Evolutionary conservation across 1,140 invertebrate genomes (phyloP).

Genomic region (Hormaphis cornu): DNA sequence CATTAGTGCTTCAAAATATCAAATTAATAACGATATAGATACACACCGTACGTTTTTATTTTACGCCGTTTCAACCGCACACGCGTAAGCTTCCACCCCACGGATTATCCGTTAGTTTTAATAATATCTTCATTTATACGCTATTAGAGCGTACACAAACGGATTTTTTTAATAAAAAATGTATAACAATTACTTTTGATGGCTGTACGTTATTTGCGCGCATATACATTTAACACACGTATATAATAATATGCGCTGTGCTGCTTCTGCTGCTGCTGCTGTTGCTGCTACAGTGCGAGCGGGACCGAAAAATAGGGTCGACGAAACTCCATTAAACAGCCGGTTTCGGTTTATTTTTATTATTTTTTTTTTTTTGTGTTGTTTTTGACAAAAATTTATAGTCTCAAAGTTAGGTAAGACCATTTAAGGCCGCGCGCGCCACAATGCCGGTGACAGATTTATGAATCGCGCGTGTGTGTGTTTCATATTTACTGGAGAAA

Average conservation of each 20-base stretch:
- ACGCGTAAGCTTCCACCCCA: neutral
- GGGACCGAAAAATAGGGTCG: conserved; percentile 5
- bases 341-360: conserved; percentile 15
- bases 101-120: neutral
- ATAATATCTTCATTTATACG: neutral
- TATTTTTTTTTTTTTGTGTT: conserved; percentile 4
- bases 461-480: conserved; percentile 27
- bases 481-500: conserved; percentile 27
- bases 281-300: too few species aligned
- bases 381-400: conserved; percentile 31
- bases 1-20: neutral
- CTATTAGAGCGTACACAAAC: neutral
- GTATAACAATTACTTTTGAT: conserved; percentile 17
- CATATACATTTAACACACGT: neutral
- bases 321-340: conserved; percentile 12
- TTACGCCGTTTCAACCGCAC: neutral
- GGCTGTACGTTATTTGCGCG: neutral
- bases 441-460: conserved; percentile 28
- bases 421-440: conserved; percentile 28
- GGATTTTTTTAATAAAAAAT: conserved; percentile 16
- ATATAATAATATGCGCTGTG: too few species aligned
- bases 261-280: too few species aligned
- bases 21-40: too few species aligned
- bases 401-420: conserved; percentile 25
- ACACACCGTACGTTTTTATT: neutral